A percentile compares a stretch with the other conserved stretches of the same genome.
These are phyloP conservation scores for Himantopus leucocephalus DNA, from an alignment of 2,113 vertebrate genomes.

Conservation along the genomic window DNA sequence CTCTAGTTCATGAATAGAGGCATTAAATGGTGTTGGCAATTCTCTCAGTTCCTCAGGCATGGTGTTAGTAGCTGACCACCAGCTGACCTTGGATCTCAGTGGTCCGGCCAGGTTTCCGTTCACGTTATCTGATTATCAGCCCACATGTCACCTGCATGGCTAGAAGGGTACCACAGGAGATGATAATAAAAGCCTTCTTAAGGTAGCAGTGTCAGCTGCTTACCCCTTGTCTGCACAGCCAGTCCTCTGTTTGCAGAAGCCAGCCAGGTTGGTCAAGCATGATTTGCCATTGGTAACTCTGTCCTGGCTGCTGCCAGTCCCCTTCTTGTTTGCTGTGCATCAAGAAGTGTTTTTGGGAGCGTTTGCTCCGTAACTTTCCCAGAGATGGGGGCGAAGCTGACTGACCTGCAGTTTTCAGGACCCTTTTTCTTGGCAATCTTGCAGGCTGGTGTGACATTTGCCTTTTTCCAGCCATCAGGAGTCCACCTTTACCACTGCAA, in stretches of 20 bases:
- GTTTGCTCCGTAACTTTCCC: background rate
- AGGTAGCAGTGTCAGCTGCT: too few relatives aligned
- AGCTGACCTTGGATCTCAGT: background rate
- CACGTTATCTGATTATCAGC: background rate
- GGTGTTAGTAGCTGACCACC: too few relatives aligned
- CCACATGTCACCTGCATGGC: accelerated
- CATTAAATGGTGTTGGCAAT: background rate
- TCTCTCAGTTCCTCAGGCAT: background rate
- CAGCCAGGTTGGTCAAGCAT: background rate
- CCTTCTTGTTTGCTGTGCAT: too few relatives aligned
- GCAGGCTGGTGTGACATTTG: background rate
- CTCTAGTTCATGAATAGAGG: background rate
- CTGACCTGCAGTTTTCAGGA: background rate
- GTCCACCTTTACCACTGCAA: background rate
- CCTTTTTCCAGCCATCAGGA: background rate
- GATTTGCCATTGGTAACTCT: background rate
- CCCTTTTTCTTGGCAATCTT: too few relatives aligned
- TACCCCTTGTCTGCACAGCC: background rate
- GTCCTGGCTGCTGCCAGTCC: too few relatives aligned
- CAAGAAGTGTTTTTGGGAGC: background rate
- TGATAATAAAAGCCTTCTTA: background rate
- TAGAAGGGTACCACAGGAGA: background rate
- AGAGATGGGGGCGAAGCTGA: accelerated
- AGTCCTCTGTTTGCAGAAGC: accelerated
- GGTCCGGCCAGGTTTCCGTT: background rate